These are phyloP conservation scores for Rhagonycha lutea DNA, from an alignment of 2,888 invertebrate species.

Conservation along the genomic window DNA sequence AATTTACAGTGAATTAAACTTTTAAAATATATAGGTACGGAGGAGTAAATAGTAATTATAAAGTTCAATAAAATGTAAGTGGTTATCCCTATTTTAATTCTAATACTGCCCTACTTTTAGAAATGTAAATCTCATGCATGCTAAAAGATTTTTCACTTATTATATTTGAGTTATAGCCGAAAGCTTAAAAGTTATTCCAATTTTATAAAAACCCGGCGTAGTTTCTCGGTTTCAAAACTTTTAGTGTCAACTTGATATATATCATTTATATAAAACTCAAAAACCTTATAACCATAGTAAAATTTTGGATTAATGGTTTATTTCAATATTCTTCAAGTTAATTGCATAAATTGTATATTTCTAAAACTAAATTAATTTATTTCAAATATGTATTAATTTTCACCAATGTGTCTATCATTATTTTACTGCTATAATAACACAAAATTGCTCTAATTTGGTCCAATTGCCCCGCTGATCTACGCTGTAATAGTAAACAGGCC, in stretches of 20 bases:
- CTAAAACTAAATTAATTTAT: neutral
- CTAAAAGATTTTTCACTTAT: constrained; percentile 21
- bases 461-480: too few relatives aligned
- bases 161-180: constrained; percentile 12
- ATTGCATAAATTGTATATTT: neutral
- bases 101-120: constrained; percentile 6
- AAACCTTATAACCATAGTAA: neutral
- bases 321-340: neutral
- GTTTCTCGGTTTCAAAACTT: constrained; percentile 7
- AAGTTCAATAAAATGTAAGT: constrained; percentile 10
- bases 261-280: neutral
- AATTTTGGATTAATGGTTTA: neutral
- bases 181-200: constrained; percentile 14
- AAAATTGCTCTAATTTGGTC: too few relatives aligned
- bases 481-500: too few relatives aligned
- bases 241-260: neutral
- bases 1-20: neutral
- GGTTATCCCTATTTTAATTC: constrained; percentile 2
- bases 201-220: constrained; percentile 12
- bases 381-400: neutral
- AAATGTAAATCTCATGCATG: constrained; percentile 15
- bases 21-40: neutral
- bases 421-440: too few relatives aligned
- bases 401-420: too few relatives aligned
- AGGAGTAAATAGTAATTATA: neutral